Base-by-base conservation (phyloP, 2,797 vertebrate genomes). In the Cyclura pinguis region DNA sequence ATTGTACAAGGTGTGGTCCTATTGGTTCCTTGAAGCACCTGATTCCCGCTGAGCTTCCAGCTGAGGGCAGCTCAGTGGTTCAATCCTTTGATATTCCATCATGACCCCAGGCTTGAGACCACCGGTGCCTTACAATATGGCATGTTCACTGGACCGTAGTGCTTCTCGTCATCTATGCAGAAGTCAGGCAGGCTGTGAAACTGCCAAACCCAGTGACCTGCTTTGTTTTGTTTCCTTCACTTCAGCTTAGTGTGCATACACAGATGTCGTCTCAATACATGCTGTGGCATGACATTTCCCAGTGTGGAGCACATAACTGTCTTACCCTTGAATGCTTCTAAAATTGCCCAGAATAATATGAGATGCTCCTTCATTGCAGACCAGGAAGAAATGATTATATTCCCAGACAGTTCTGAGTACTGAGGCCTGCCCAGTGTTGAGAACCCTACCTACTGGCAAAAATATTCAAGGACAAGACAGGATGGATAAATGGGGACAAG, bases 161-260 rank as follows among this genome's bases (percentile, higher is more conserved):
- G 59, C 27, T 84, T 84, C 84, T 85, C 50, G 47, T n/a, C 50
- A 72, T n/a, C 84, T 73, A n/a, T 24, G 84, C 55, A 73, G 67
- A 84, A 84, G 38, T 42, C 82, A 67, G 38, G 8, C 29, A 69
- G 7, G 62, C n/a, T 38, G 29, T 32, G 27, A 69, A 69, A 8
- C 27, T 69, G 67, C 29, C 84, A 87, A 87, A 87, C 8, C 67
- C 85, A 64, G 47, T 29, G 57, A 14, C 29, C 42, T 72, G 84
- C 18, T 72, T 85, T 62, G 29, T 72, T 69, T 24, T 52, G 29
- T 50, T 13, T 78, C 74, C 10, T 78, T 78, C 73, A 64, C 10
- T 47, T 64, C 57, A 47, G 18, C 62, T 87, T 50, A 22, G 42
- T 78, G n/a, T 64, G 2, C 57, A 64, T 64, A 78, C 42, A 87